Evolutionary conservation across 1,140 invertebrate genomes (phyloP).

Genomic region (Bradysia coprophila): DNA sequence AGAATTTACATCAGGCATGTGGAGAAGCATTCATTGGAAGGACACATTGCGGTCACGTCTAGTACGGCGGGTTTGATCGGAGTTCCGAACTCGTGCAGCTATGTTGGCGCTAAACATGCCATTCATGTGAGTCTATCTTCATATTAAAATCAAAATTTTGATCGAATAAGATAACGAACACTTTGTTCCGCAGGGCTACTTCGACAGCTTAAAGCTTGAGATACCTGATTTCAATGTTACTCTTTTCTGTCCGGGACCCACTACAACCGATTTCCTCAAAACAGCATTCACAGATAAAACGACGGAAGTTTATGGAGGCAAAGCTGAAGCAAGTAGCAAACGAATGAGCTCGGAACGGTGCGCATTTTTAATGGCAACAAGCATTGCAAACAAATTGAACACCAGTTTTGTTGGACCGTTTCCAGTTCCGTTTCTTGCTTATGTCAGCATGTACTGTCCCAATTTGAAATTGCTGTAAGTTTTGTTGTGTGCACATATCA

Average conservation of each 20-base stretch:
- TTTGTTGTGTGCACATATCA: too few species aligned
- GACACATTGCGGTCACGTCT: slow-evolving; percentile 54
- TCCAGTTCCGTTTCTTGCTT: slow-evolving; percentile 39
- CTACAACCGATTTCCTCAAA: slow-evolving; percentile 49
- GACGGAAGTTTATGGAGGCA: slow-evolving; percentile 36
- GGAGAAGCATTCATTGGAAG: slow-evolving; percentile 29
- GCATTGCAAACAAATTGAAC: slow-evolving; percentile 54
- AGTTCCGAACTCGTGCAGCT: slow-evolving; percentile 53
- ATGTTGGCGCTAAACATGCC: slow-evolving; percentile 65
- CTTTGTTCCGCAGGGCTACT: slow-evolving; percentile 43
- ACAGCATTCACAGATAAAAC: slow-evolving; percentile 45
- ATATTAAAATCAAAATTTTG: not conserved
- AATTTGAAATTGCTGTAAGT: slow-evolving; percentile 33
- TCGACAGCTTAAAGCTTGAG: slow-evolving; percentile 41
- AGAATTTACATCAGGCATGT: slow-evolving; percentile 49
- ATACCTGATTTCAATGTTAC: slow-evolving; percentile 37
- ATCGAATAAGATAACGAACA: slow-evolving; percentile 1
- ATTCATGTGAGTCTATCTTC: slow-evolving; percentile 43
- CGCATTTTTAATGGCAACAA: slow-evolving; percentile 47
- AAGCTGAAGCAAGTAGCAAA: slow-evolving; percentile 28
- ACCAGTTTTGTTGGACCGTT: slow-evolving; percentile 58
- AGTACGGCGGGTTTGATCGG: slow-evolving; percentile 50
- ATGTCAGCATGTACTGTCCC: slow-evolving; percentile 44
- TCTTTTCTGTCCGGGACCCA: slow-evolving; percentile 58
- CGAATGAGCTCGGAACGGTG: slow-evolving; percentile 53